These are phyloP conservation scores for Mastomys coucha DNA, from an alignment of 2,113 vertebrate species.

Conservation along the genomic window DNA sequence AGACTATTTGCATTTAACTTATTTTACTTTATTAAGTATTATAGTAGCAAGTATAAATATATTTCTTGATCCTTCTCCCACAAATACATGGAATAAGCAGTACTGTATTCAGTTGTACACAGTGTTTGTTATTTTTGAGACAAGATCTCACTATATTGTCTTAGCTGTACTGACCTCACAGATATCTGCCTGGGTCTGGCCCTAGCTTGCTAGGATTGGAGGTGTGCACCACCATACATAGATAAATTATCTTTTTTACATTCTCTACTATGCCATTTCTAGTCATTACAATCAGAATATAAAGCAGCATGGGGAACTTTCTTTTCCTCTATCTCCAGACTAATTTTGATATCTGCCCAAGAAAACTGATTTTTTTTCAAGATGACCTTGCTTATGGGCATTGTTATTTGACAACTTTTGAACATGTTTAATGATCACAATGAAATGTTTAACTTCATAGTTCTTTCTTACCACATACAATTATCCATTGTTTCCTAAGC, in stretches of 20 bases:
- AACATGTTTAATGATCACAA: not conserved
- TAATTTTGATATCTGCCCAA: not conserved
- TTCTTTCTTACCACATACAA: not conserved
- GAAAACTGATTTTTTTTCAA: not conserved
- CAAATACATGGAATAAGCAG: not conserved
- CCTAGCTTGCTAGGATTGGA: not conserved
- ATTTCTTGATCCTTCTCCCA: not conserved
- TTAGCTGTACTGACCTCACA: no score
- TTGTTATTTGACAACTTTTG: not conserved
- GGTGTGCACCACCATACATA: not conserved
- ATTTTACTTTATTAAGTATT: not conserved
- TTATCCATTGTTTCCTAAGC: not conserved
- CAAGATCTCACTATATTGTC: not conserved
- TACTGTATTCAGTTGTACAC: not conserved
- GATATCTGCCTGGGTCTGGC: not conserved
- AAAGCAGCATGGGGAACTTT: not conserved
- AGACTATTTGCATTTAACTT: not conserved
- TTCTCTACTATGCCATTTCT: not conserved
- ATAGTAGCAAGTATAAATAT: not conserved
- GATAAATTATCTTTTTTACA: not conserved
- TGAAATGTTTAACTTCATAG: not conserved
- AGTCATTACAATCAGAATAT: not conserved
- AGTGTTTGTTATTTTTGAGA: not conserved
- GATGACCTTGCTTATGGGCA: not conserved
- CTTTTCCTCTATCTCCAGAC: not conserved